Evolutionary conservation across 2,113 vertebrate genomes (phyloP).

Genomic region (Neotragus pygmaeus): DNA sequence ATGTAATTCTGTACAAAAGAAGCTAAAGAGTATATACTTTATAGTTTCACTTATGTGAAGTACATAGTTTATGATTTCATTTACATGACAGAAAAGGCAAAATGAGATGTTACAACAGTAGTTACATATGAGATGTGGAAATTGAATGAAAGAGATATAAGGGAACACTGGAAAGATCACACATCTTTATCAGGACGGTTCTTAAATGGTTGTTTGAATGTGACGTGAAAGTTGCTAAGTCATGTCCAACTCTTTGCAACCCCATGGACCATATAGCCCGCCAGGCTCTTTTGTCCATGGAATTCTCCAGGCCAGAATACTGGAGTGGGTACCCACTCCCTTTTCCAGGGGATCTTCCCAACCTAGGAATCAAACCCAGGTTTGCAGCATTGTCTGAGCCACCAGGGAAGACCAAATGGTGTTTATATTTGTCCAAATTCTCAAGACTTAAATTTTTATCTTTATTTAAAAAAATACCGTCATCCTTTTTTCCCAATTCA

Average conservation of each 20-base stretch:
- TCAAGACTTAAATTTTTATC: neutral
- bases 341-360: neutral
- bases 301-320: neutral
- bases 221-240: neutral
- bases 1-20: neutral
- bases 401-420: neutral
- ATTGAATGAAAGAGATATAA: neutral
- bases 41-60: neutral
- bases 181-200: neutral
- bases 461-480: neutral
- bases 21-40: neutral
- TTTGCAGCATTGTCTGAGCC: neutral
- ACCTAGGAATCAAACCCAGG: neutral
- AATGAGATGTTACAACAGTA: neutral
- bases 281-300: neutral
- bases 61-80: neutral
- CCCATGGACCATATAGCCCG: fast-evolving
- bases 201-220: neutral
- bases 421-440: neutral
- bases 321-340: neutral
- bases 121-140: neutral
- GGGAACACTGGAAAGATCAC: neutral
- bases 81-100: neutral
- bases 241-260: neutral
- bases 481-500: neutral